These are phyloP conservation scores for Ianthella basta DNA, from an alignment of 37 sponge, comb jelly and placozoan species.

Conservation along the genomic window DNA sequence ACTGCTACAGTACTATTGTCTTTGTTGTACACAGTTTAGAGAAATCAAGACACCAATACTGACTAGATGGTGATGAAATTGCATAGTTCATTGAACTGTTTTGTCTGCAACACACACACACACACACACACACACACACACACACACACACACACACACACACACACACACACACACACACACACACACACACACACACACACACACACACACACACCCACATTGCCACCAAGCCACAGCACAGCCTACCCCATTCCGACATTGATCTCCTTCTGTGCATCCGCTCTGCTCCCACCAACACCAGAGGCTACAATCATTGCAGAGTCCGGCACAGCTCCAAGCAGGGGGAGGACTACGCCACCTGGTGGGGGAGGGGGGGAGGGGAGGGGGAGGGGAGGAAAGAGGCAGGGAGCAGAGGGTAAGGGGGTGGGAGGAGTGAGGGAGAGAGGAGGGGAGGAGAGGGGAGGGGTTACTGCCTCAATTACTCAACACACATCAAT, in stretches of 20 bases:
- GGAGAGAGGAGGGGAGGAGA: background rate
- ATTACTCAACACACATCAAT: too few relatives aligned
- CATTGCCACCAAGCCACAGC: background rate
- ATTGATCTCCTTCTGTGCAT: conserved; percentile 77
- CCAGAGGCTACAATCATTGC: conserved; percentile 94
- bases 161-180: too few relatives aligned
- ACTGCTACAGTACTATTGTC: too few relatives aligned
- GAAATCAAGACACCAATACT: too few relatives aligned
- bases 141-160: too few relatives aligned
- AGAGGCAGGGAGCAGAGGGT: background rate
- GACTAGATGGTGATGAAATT: too few relatives aligned
- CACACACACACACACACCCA: too few relatives aligned
- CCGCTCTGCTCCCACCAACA: conserved; percentile 57
- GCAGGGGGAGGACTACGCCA: conserved; percentile 84
- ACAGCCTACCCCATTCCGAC: conserved; percentile 92
- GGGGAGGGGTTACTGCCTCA: background rate
- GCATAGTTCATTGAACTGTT: too few relatives aligned
- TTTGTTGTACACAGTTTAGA: too few relatives aligned
- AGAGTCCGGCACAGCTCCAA: conserved; percentile 94
- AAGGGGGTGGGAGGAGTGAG: background rate
- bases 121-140: too few relatives aligned
- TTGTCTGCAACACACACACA: too few relatives aligned
- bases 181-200: too few relatives aligned
- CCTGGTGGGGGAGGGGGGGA: conserved; percentile 21
- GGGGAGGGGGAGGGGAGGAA: background rate